Base-by-base conservation (phyloP, 1,140 invertebrate species). In the Drosophila nikananu region DNA sequence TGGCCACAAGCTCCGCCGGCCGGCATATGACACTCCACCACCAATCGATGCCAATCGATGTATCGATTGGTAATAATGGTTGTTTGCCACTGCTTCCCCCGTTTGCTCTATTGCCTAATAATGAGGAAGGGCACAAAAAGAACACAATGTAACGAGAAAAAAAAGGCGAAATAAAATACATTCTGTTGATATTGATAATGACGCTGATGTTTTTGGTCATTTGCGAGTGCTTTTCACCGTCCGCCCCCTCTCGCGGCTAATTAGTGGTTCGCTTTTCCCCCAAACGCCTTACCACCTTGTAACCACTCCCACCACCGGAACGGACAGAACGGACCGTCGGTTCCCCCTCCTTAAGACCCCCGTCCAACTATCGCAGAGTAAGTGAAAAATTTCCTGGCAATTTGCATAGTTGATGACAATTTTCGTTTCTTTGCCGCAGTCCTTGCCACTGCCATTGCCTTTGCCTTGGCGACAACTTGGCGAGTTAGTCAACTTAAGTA, bases 351-450 rank as follows among this genome's bases (percentile, higher is more conserved):
- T 39, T 57, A 2, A 57, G 54, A n/a, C 30, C 35, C 46, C 35
- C 46, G 13, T 21, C 12, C 57, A 63, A 63, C 61, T 77, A 67
- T 67, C 64, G 62, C 30, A 46, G 54, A 78, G 58, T 66, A 66
- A 73, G 77, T 89, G 81, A 79, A 83, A 86, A 87, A 91, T 83
- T 80, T 91, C 66, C 70, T 80, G 67, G 65, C 79, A 82, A 91
- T 91, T 91, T 91, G 73, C 84, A 91, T 91, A 75, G 71, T 70
- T 91, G 67, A 91, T 91, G 86, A 80, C 73, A 72, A 74, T 73
- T 86, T 86, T 64, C 55, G 55, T 72, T 51, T 57, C 32, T 55
- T 67, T 49, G 25, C 49, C 49, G 4, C 49, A 35, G 54, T 41
- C 30, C 30, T 9, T 30, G 30, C 30, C 30, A 0, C 30, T 9